Percentiles rank a stretch among this genome's conserved stretches.
Conservation (phyloP, 2,113 vertebrate species). For the Charina bottae region DNA sequence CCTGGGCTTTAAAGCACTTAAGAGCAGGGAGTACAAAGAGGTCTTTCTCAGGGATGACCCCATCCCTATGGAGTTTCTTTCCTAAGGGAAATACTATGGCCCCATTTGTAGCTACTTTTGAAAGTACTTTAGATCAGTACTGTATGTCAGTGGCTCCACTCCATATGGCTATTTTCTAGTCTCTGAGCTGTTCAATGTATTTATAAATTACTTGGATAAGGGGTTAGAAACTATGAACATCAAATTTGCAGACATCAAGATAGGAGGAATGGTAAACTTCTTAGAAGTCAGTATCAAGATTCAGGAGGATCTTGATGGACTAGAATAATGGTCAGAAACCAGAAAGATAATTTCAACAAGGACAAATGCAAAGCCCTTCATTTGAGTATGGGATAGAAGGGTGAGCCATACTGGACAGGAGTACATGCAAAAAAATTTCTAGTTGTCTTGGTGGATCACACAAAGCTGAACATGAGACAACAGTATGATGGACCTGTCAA, state of each 20-base stretch:
- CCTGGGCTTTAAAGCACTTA: not conserved
- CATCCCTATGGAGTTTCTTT: not conserved
- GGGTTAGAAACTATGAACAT: not conserved
- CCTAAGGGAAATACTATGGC: not conserved
- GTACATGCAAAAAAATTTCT: not conserved
- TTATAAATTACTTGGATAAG: not conserved
- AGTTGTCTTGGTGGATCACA: not conserved
- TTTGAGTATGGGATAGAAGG: not conserved
- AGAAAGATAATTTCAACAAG: not conserved
- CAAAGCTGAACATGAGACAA: not conserved
- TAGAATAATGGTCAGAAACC: not conserved
- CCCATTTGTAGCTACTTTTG: not conserved
- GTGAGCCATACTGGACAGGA: not conserved
- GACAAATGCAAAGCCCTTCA: not conserved
- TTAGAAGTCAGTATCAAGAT: too few relatives aligned
- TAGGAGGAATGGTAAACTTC: too few relatives aligned
- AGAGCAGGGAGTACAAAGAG: not conserved
- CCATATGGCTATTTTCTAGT: not conserved
- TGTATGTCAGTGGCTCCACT: not conserved
- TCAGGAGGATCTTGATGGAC: too few relatives aligned
- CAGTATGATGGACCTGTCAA: not conserved
- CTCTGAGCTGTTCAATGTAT: not conserved
- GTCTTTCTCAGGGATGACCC: not conserved
- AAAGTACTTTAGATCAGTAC: not conserved
- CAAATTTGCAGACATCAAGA: not conserved